Percentiles rank a stretch among this genome's conserved stretches.
These are phyloP conservation scores for Crypturellus tataupa DNA, from an alignment of 2,797 vertebrate genomes.

Conservation along the genomic window DNA sequence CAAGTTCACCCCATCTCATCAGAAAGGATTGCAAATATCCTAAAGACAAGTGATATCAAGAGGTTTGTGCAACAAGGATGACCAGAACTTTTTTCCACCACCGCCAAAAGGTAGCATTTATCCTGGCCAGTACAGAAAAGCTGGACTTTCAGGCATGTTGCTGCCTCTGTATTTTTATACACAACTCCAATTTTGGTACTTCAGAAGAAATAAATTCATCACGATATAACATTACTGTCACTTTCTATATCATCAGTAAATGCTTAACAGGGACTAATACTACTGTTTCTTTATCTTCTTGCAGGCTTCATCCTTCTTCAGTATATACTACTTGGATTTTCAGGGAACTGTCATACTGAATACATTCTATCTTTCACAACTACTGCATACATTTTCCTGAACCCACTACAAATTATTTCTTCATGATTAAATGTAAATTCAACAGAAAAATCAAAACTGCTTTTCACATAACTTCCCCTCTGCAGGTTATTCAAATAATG, in stretches of 20 bases:
- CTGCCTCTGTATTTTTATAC: neutral
- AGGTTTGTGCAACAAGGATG: neutral
- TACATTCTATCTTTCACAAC: neutral
- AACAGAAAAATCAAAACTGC: neutral
- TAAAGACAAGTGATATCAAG: neutral
- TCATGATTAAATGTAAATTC: neutral
- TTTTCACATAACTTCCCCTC: neutral
- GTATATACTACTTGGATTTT: neutral
- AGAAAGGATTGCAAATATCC: rapidly evolving
- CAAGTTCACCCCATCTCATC: neutral
- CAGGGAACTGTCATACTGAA: neutral
- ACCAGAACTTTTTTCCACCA: neutral
- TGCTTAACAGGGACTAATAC: neutral
- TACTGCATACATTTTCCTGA: neutral
- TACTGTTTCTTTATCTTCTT: neutral
- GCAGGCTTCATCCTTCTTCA: neutral
- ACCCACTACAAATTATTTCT: neutral
- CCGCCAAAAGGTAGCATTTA: neutral
- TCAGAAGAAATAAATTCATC: neutral
- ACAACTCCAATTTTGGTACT: neutral
- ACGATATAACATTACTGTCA: neutral
- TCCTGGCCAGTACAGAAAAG: neutral
- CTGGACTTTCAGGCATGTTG: neutral
- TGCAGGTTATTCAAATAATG: neutral
- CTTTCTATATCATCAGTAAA: neutral